Evolutionary conservation across 1,140 invertebrate genomes (phyloP).

Genomic region (Camponotus pennsylvanicus): DNA sequence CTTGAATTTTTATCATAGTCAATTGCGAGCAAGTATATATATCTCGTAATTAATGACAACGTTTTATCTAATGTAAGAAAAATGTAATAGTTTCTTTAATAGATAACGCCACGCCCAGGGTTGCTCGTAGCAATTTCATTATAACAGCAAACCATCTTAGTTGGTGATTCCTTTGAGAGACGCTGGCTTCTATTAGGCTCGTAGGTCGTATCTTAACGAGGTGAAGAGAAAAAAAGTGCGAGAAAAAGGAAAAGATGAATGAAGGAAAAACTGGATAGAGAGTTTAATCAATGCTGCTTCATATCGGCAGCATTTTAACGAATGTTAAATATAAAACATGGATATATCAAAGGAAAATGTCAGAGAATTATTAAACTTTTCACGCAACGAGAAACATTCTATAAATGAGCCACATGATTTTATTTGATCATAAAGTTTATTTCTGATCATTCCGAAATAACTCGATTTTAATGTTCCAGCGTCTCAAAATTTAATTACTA

Average conservation of each 20-base stretch:
- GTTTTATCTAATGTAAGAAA: not conserved
- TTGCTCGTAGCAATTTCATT: slow-evolving; percentile 65
- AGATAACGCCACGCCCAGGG: not conserved
- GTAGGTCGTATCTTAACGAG: slow-evolving; percentile 64
- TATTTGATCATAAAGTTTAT: not conserved
- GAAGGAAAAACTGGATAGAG: not conserved
- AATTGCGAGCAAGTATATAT: not conserved
- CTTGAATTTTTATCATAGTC: not conserved
- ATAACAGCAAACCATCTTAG: slow-evolving; percentile 47
- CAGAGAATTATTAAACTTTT: slow-evolving; percentile 18
- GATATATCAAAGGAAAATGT: not conserved
- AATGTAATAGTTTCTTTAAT: slow-evolving; percentile 29
- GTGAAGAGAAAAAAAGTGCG: slow-evolving; percentile 21
- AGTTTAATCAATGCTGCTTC: slow-evolving; percentile 67
- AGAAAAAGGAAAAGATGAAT: slow-evolving; percentile 21
- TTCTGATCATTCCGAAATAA: not conserved
- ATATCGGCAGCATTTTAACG: slow-evolving; percentile 56
- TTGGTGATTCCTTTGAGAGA: slow-evolving; percentile 64
- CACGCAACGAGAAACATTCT: not conserved
- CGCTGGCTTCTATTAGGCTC: slow-evolving; percentile 40
- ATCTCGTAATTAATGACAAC: not conserved
- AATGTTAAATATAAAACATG: slow-evolving; percentile 49
- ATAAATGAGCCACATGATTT: not conserved
- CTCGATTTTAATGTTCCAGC: not conserved
- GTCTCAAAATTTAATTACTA: not conserved